Evolutionary conservation across 2,888 invertebrate species (phyloP).

Genomic region (Scaptomyza cyrtandrae): DNA sequence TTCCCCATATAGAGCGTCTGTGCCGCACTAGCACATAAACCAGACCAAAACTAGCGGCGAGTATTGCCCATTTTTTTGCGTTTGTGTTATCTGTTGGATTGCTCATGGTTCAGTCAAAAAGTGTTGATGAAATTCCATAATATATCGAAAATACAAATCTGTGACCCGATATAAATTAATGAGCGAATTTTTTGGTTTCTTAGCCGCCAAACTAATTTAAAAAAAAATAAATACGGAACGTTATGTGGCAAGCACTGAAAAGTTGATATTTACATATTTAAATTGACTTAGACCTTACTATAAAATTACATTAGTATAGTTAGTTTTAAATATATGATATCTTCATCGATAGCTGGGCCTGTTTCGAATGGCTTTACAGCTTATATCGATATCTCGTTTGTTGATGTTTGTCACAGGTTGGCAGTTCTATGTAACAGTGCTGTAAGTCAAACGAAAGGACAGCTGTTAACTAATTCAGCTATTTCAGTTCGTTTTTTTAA

Average conservation of each 20-base stretch:
- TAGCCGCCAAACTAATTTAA: conserved; percentile 14
- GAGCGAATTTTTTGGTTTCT: not conserved
- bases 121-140: conserved; percentile 13
- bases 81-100: conserved; percentile 8
- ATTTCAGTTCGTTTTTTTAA: conserved; percentile 4
- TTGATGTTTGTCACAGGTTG: not conserved
- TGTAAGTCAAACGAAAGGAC: conserved; percentile 8
- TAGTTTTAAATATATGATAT: too few relatives aligned
- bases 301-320: too few relatives aligned
- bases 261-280: too few relatives aligned
- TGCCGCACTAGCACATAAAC: conserved; percentile 78
- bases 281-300: too few relatives aligned
- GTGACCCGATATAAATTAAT: conserved; percentile 17
- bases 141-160: conserved; percentile 16
- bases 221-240: not conserved
- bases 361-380: not conserved
- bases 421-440: not conserved
- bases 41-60: conserved; percentile 80
- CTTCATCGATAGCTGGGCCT: not conserved
- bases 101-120: conserved; percentile 39
- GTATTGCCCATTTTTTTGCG: conserved; percentile 46
- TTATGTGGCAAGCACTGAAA: too few relatives aligned
- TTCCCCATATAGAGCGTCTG: conserved; percentile 86
- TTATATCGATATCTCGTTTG: not conserved
- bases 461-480: conserved; percentile 31